These are phyloP conservation scores for Aegotheles bennettii DNA, from an alignment of 2,113 vertebrate species.

Conservation along the genomic window DNA sequence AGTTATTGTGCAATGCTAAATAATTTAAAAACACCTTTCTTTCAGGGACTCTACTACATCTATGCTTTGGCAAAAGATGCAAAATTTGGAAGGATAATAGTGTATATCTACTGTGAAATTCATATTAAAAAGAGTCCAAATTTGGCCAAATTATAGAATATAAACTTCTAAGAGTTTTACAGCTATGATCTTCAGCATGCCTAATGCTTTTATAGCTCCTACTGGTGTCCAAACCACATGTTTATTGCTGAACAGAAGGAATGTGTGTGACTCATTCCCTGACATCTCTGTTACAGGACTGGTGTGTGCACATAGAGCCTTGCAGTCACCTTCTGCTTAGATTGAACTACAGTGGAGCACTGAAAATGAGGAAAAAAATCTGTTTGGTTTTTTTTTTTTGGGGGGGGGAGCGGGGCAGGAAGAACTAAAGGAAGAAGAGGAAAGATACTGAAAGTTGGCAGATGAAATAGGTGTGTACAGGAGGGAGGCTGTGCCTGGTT, in stretches of 20 bases:
- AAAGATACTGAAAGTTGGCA: background rate
- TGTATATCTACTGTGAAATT: background rate
- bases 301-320: background rate
- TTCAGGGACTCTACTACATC: background rate
- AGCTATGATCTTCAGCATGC: background rate
- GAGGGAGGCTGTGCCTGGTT: background rate
- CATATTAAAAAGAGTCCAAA: background rate
- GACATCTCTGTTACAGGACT: background rate
- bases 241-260: background rate
- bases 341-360: background rate
- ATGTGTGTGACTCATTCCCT: background rate
- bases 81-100: background rate
- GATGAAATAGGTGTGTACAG: background rate
- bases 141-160: background rate
- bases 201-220: background rate
- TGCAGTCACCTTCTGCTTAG: background rate
- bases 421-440: background rate
- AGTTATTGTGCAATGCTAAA: background rate
- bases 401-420: background rate
- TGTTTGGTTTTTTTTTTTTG: fast-evolving
- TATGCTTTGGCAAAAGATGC: background rate
- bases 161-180: background rate
- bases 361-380: background rate
- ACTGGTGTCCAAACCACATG: background rate
- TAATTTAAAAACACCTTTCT: background rate